A percentile compares a stretch with the other conserved stretches of the same genome.
phyloP scores from a whole-genome alignment of 2,888 invertebrate genomes.

The Chrysodeixis includens region DNA sequence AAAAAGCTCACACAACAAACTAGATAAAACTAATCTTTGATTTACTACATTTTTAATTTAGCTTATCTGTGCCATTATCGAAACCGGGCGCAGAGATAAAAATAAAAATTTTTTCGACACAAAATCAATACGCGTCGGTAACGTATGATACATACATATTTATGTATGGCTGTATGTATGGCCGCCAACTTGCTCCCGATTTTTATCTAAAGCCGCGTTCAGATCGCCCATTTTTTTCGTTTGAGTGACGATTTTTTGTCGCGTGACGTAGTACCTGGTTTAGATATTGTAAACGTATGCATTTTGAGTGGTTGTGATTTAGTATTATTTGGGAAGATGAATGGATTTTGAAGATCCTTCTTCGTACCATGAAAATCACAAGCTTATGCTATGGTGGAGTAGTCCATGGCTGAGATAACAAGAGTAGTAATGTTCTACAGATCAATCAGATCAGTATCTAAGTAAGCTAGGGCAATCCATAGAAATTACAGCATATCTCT shows the following conservation, averaged over 20 bases:
- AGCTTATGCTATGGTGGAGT: too few relatives aligned
- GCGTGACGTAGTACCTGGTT: background rate
- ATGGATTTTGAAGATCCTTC: background rate
- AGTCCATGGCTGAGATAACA: too few relatives aligned
- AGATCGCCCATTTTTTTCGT: constrained; percentile 25
- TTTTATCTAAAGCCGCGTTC: constrained; percentile 47
- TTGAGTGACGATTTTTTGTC: background rate
- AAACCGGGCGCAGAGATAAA: constrained; percentile 78
- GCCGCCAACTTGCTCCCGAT: constrained; percentile 48
- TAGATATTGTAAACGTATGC: background rate
- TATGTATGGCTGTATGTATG: constrained; percentile 45
- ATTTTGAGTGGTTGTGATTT: background rate
- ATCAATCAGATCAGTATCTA: too few relatives aligned
- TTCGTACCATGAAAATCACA: too few relatives aligned
- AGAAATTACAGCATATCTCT: too few relatives aligned
- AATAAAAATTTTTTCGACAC: constrained; percentile 74
- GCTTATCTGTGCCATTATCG: constrained; percentile 79
- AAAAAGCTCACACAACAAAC: constrained; percentile 13
- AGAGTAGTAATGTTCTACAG: too few relatives aligned
- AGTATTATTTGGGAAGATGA: background rate
- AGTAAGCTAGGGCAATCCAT: too few relatives aligned
- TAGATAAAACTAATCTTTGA: constrained; percentile 71
- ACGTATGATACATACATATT: constrained; percentile 52
- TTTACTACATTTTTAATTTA: constrained; percentile 82
- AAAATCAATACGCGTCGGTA: constrained; percentile 76